Evolutionary conservation across 92 coral and sea anemone species (phyloP), one percentile per base, ranked within the genome.

Genomic region (Isaurus tuberculatus): DNA sequence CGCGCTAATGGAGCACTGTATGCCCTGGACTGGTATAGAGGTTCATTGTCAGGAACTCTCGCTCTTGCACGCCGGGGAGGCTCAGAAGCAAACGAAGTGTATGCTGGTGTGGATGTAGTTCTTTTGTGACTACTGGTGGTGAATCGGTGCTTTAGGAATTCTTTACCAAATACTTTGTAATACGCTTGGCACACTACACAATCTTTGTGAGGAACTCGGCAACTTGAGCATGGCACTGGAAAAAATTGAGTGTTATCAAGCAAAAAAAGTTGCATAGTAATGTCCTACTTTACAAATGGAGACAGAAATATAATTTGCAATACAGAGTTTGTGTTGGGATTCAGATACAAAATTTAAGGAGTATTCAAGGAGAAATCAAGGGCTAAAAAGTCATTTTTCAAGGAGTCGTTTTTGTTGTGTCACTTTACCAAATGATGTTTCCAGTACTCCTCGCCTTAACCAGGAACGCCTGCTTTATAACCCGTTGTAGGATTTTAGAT

Each of bases 131-230:
- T 84, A 26, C 34, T 90, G 29, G 86, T 86, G n/a, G 93, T 86
- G 84, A 96, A 96, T 17, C 99, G 87, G 70, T 96, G 89, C 82
- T 90, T 92, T 43, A 96, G 84, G 77, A 96, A 96, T 22, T 96
- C 97, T 48, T 84, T 91, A 55, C 99, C 99, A 64, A 92, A 96
- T 8, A 96, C 99, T 87, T 96, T 96, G 81, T 84, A 87, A 82
- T 96, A 96, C 0, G 99, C 99, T 68, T 94, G 99, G 67, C 99
- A 96, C 5, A 96, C 99, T 51, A 96, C 64, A 65, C 99, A 96
- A 63, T 96, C 98, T 83, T 89, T 96, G 86, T 94, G 99, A 20
- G 99, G 99, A 6, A 88, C 88, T 70, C 98, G 92, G 60, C 99
- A 96, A 84, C 85, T 83, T 8, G 89, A 88, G 27, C 99, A 96